Evolutionary conservation across 1,140 invertebrate genomes (phyloP).

Genomic region (Formica selysi): DNA sequence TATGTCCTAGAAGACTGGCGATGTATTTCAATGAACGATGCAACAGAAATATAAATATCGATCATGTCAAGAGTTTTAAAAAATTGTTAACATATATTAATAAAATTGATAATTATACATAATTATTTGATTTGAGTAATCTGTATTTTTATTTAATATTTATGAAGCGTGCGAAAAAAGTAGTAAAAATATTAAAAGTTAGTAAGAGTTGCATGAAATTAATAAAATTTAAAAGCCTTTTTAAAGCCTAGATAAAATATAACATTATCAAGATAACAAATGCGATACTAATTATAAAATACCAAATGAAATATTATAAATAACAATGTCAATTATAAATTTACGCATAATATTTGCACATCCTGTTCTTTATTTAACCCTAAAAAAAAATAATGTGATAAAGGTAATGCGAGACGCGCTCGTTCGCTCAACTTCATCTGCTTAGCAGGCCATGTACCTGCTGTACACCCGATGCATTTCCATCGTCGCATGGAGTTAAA

Average conservation of each 20-base stretch:
- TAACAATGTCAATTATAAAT: neutral
- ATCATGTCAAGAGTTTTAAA: neutral
- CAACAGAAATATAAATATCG: slow-evolving; percentile 39
- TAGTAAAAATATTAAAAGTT: neutral
- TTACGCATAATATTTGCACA: no score
- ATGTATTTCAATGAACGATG: slow-evolving; percentile 42
- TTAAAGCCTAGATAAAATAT: no score
- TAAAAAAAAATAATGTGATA: neutral
- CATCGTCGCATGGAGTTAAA: slow-evolving; percentile 1
- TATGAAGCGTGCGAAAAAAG: neutral
- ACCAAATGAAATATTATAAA: neutral
- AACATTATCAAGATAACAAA: no score
- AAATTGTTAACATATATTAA: neutral
- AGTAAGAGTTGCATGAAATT: neutral
- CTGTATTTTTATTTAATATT: neutral
- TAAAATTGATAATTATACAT: neutral
- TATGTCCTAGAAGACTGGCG: slow-evolving; percentile 34
- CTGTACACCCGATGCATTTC: slow-evolving; percentile 21
- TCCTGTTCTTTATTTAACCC: neutral
- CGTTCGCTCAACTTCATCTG: neutral
- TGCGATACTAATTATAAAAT: neutral
- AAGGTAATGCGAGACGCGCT: slow-evolving; percentile 8
- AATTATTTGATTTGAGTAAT: neutral
- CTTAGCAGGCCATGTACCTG: neutral
- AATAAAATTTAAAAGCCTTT: neutral